A percentile compares a stretch with the other conserved stretches of the same genome.
These are phyloP conservation scores for Tromatobia lineatoria DNA, from an alignment of 2,888 invertebrate genomes.

Conservation along the genomic window DNA sequence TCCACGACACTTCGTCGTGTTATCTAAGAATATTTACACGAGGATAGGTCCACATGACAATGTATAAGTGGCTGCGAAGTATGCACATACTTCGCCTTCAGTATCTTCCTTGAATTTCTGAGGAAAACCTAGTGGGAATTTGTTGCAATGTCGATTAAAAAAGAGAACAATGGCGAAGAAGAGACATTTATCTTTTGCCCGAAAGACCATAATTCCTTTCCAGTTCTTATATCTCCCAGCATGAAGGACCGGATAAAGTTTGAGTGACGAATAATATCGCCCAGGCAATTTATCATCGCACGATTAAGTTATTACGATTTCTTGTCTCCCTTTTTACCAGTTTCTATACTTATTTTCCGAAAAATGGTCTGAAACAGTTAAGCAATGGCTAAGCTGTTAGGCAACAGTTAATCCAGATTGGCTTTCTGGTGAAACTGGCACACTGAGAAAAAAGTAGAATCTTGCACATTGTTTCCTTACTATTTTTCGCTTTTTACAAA, in stretches of 20 bases:
- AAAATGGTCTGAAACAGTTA: neutral
- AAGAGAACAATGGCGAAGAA: slow-evolving; percentile 61
- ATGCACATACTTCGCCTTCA: neutral
- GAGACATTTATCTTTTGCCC: slow-evolving; percentile 81
- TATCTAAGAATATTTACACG: slow-evolving; percentile 39
- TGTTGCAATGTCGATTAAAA: slow-evolving; percentile 47
- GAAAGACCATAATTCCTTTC: slow-evolving; percentile 76
- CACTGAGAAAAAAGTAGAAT: too few species aligned
- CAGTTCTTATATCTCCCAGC: slow-evolving; percentile 32
- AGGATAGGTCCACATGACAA: neutral
- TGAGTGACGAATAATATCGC: slow-evolving; percentile 22
- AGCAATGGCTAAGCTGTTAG: neutral
- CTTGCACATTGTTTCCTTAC: too few species aligned
- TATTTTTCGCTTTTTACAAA: too few species aligned
- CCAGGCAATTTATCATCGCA: slow-evolving; percentile 81
- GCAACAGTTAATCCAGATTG: neutral
- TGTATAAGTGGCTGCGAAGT: slow-evolving; percentile 29
- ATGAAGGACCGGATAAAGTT: neutral
- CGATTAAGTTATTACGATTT: slow-evolving; percentile 81
- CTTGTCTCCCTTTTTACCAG: slow-evolving; percentile 42
- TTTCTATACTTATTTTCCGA: neutral
- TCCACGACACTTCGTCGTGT: slow-evolving; percentile 26
- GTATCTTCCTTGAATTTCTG: slow-evolving; percentile 33
- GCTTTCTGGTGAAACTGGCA: too few species aligned
- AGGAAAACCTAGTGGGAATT: slow-evolving; percentile 57